Evolutionary conservation across 2,113 vertebrate genomes (phyloP), one percentile per base, ranked within the genome.

Genomic region (Mastomys natalensis): DNA sequence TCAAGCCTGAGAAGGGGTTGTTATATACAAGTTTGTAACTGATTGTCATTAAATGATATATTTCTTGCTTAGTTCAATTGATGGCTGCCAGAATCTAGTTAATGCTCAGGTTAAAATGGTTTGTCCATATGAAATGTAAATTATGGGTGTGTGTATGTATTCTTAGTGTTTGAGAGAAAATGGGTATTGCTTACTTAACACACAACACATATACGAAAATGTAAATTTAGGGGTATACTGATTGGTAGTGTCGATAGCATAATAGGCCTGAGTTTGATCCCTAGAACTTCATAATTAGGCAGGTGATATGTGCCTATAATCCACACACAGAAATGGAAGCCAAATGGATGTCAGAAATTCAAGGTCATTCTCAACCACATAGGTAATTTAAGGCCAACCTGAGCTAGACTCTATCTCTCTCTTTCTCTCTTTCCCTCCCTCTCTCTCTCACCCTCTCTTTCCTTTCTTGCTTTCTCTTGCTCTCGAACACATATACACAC

Each of bases 1-100:
- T 64, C 96, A 96, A 60, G 81, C 26, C 55, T 74, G 48, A 95
- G 45, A 94, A 90, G 40, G 55, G 37, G 26, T 91, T 22, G 22
- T 85, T 91, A 15, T 85, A 17, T 86, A n/a, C 45, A 77, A 77
- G 58, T 51, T 72, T 88, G 53, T 84, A 6, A 76, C 34, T 87
- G 48, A 80, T 70, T 84, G 84, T 26, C 60, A 55, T 91, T 94
- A 92, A 87, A 97, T 84, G 90, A 43, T 82, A 9, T 85, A 89
- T 85, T 40, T 45, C 21, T 58, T 86, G 22, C 55, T 70, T 34
- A 43, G 80, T 66, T 53, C n/a, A 73, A 58, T 72, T 43, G 68
- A 31, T 81, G 51, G 90, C 53, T 90, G 48, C 43, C n/a, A 48
- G 17, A 77, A 74, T n/a, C 48, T 76, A 31, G n/a, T n/a, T 87